A percentile compares a stretch with the other conserved stretches of the same genome.
These are phyloP conservation scores for Anoplius nigerrimus DNA, from an alignment of 2,888 invertebrate species.

Conservation along the genomic window DNA sequence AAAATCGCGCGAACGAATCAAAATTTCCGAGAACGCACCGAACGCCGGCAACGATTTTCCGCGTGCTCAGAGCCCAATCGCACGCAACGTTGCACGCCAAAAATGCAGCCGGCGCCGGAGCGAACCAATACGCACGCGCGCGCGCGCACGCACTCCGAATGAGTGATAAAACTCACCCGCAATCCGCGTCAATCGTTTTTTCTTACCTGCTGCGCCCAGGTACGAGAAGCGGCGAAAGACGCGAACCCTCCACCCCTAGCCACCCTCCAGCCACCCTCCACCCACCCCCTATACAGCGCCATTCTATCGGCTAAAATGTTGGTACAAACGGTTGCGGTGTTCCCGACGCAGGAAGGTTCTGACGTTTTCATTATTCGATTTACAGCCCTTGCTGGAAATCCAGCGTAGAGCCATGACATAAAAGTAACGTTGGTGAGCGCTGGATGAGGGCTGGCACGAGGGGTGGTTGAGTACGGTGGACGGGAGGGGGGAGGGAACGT, in stretches of 20 bases:
- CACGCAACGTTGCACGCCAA: too few species aligned
- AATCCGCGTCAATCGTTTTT: too few species aligned
- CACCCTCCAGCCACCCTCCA: slow-evolving; percentile 9
- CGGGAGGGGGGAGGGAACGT: slow-evolving; percentile 36
- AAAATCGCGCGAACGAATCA: too few species aligned
- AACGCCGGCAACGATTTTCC: too few species aligned
- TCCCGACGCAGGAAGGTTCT: slow-evolving; percentile 43
- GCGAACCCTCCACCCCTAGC: background rate
- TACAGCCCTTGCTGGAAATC: slow-evolving; percentile 57
- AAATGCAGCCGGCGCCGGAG: too few species aligned
- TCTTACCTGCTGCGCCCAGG: background rate
- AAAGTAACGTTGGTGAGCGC: slow-evolving; percentile 8
- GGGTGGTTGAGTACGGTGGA: too few species aligned
- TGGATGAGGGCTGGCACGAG: background rate
- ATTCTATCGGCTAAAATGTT: slow-evolving; percentile 47
- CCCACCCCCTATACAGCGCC: slow-evolving; percentile 31
- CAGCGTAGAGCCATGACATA: slow-evolving; percentile 49
- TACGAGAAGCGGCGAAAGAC: background rate
- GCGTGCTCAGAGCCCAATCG: too few species aligned
- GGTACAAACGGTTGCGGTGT: slow-evolving; percentile 47
- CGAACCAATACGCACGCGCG: too few species aligned
- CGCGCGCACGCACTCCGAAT: too few species aligned
- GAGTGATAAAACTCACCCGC: too few species aligned
- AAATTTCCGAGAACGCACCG: too few species aligned
- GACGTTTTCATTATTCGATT: slow-evolving; percentile 61